Base-by-base conservation (phyloP, 2,113 vertebrate species). In the Crotalus viridis region DNA sequence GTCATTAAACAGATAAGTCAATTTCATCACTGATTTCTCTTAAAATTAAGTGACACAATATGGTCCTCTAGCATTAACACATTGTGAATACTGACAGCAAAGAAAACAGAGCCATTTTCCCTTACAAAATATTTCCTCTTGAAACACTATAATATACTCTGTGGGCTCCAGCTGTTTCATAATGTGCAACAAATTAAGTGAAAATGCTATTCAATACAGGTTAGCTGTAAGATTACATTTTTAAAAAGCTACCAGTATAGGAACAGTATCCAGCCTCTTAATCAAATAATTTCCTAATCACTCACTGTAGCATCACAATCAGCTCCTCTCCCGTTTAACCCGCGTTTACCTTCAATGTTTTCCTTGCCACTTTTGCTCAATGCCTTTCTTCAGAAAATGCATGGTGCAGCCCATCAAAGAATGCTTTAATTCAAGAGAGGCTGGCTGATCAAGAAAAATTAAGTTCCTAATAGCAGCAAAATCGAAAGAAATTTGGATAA, bases 401-500 rank as follows among this genome's bases (percentile, higher is more conserved):
- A 97, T 95, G 93, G 95, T 87, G 22, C 94, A 96, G 94, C 96
- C 97, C 97, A 98, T 97, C 98, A 98, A 97, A 94, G 95, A 98
- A 96, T 94, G 96, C 97, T 98, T 97, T 96, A 97, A 97, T 98
- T 98, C 97, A 97, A 98, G 97, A 98, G 97, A 97, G 97, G 96
- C 97, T 95, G 95, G 97, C 97, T 98, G 98, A 99, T 99, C 98
- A 99, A 99, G 98, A 99, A 99, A 98, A 99, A 99, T 98, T 98
- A 99, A 98, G 98, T 98, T 97, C 97, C 97, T 97, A 97, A 97
- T 99, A 99, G 98, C 98, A 97, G 98, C 97, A 98, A 98, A 98
- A 98, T 98, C 96, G 96, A 98, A 98, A 98, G 98, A 98, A 99
- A 98, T 99, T 98, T 99, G 98, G 98, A 99, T 98, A 99, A 99